A percentile compares a stretch with the other conserved stretches of the same genome.
phyloP scores from a whole-genome alignment of 2,888 invertebrate genomes.

The Dermolepida albohirtum region DNA sequence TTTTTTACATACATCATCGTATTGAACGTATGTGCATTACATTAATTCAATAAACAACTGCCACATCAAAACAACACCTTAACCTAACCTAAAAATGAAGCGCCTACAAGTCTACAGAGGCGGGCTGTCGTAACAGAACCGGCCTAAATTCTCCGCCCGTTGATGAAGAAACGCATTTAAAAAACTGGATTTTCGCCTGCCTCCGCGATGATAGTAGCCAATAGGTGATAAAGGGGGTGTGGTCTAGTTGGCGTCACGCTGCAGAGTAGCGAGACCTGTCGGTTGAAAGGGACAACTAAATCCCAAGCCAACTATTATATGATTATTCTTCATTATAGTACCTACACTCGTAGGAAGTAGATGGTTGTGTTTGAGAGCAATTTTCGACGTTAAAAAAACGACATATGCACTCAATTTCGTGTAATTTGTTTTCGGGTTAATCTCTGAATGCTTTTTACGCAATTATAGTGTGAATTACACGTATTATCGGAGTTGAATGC shows the following conservation, averaged over 20 bases:
- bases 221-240: conserved; percentile 54
- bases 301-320: conserved; percentile 66
- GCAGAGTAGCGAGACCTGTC: conserved; percentile 64
- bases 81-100: conserved; percentile 64
- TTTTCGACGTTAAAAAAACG: conserved; percentile 64
- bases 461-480: conserved; percentile 67
- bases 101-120: conserved; percentile 63
- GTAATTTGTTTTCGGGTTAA: conserved; percentile 66
- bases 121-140: conserved; percentile 52
- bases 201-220: conserved; percentile 52
- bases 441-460: conserved; percentile 64
- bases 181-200: conserved; percentile 56
- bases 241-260: conserved; percentile 53
- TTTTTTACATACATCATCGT: conserved; percentile 15
- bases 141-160: conserved; percentile 52
- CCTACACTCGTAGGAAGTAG: conserved; percentile 67
- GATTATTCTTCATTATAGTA: conserved; percentile 68
- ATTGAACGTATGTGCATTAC: conserved; percentile 26
- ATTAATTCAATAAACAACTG: conserved; percentile 39
- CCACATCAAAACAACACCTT: conserved; percentile 51
- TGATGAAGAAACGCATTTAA: conserved; percentile 45
- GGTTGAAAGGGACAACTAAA: conserved; percentile 61
- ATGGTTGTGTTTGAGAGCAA: conserved; percentile 63
- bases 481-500: conserved; percentile 63
- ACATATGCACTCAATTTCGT: conserved; percentile 66